These are phyloP conservation scores for Strix aluco DNA, from an alignment of 2,113 vertebrate species.

Conservation along the genomic window DNA sequence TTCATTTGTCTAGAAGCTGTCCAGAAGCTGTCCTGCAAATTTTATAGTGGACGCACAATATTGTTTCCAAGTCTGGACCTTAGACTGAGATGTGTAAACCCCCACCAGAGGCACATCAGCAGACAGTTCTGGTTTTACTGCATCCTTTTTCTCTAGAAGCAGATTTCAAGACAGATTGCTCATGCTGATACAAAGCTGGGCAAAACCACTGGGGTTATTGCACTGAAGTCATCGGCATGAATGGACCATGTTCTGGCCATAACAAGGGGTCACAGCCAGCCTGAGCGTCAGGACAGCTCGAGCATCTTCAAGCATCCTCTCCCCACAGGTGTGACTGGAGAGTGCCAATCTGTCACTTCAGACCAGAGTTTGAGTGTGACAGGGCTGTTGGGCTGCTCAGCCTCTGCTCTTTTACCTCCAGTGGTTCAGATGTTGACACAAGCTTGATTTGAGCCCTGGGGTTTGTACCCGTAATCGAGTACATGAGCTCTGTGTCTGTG, in stretches of 20 bases:
- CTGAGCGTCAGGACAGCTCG: not conserved
- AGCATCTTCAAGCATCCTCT: not conserved
- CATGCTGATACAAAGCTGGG: not conserved
- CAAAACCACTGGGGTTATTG: not conserved
- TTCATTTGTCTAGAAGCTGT: not conserved
- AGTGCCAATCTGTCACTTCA: not conserved
- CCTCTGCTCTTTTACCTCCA: not conserved
- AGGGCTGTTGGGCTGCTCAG: not conserved
- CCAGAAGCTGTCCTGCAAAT: not conserved
- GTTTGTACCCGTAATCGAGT: not conserved
- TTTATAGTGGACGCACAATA: not conserved
- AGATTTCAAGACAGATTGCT: not conserved
- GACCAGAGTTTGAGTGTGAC: not conserved
- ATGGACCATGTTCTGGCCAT: not conserved
- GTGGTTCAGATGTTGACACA: not conserved
- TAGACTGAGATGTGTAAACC: not conserved
- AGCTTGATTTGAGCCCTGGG: not conserved
- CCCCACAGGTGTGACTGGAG: not conserved
- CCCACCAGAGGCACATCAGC: not conserved
- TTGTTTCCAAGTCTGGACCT: not conserved
- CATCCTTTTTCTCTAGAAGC: not conserved
- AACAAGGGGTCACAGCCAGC: fast-evolving
- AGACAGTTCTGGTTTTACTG: not conserved
- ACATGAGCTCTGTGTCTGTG: not conserved
- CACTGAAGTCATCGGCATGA: not conserved